phyloP scores from a whole-genome alignment of 2,888 invertebrate species.

The Tanypteryx hageni region DNA sequence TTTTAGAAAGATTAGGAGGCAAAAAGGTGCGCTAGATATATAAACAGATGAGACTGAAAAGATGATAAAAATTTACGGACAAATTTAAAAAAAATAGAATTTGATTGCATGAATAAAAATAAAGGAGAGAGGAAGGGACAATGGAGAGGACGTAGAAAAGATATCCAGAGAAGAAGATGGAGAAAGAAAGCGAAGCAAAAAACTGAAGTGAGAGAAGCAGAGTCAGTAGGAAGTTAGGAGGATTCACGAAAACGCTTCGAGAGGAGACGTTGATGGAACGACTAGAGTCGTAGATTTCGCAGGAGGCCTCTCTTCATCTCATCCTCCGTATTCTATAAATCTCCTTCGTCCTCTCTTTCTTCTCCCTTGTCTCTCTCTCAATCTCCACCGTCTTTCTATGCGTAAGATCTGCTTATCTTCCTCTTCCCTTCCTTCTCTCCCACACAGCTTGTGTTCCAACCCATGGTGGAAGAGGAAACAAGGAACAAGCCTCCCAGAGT shows the following conservation, averaged over 20 bases:
- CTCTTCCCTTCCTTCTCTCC: no score
- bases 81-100: no score
- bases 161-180: not conserved
- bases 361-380: not conserved
- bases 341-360: not conserved
- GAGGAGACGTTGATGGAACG: not conserved
- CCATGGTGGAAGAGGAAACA: not conserved
- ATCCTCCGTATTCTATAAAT: not conserved
- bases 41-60: no score
- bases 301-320: not conserved
- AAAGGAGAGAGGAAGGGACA: not conserved
- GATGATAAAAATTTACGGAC: no score
- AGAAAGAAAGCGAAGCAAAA: no score
- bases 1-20: no score
- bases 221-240: not conserved
- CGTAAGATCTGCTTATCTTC: not conserved
- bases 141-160: not conserved
- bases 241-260: not conserved
- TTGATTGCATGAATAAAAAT: not conserved
- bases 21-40: no score
- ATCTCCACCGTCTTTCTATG: not conserved
- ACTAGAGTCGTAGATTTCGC: slow-evolving; percentile 5
- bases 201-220: not conserved
- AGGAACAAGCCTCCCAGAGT: not conserved
- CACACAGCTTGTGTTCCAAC: no score